Conservation (phyloP, 1,140 invertebrate genomes). For the Drosophila truncata region DNA sequence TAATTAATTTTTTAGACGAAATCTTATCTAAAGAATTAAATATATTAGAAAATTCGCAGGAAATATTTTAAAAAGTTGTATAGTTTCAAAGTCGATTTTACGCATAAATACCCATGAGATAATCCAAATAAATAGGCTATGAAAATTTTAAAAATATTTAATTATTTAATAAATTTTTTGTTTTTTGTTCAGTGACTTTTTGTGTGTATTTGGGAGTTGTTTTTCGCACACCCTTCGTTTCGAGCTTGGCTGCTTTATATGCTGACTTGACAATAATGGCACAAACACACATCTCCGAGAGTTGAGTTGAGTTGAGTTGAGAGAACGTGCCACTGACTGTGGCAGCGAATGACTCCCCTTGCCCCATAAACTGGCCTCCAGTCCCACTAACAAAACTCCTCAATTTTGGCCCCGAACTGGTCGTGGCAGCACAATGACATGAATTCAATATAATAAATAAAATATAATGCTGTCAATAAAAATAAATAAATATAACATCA, state of each 20-base stretch:
- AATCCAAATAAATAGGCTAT: slow-evolving; percentile 2
- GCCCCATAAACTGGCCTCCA: slow-evolving; percentile 19
- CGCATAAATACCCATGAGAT: too few species aligned
- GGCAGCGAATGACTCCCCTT: slow-evolving; percentile 11
- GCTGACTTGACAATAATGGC: slow-evolving; percentile 81
- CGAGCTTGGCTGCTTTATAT: slow-evolving; percentile 60
- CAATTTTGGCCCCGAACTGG: slow-evolving; percentile 49
- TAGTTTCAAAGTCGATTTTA: too few species aligned
- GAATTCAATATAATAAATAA: slow-evolving; percentile 84
- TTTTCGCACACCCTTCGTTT: slow-evolving; percentile 27
- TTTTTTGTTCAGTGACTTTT: slow-evolving; percentile 1
- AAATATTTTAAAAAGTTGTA: background rate
- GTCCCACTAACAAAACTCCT: slow-evolving; percentile 7
- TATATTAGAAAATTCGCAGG: too few species aligned
- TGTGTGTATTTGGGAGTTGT: slow-evolving; percentile 7
- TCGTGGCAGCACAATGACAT: slow-evolving; percentile 81
- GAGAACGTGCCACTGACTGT: slow-evolving; percentile 40
- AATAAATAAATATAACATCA: slow-evolving; percentile 79
- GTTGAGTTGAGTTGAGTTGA: slow-evolving; percentile 29
- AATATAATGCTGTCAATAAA: slow-evolving; percentile 84
- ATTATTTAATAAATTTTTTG: background rate
- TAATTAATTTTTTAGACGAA: background rate
- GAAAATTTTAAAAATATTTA: background rate
- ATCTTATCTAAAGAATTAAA: background rate
- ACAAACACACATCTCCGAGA: slow-evolving; percentile 48